A percentile compares a stretch with the other conserved stretches of the same genome.
Evolutionary conservation across 2,888 invertebrate species (phyloP).

Genomic region (Drosophila barbarae): DNA sequence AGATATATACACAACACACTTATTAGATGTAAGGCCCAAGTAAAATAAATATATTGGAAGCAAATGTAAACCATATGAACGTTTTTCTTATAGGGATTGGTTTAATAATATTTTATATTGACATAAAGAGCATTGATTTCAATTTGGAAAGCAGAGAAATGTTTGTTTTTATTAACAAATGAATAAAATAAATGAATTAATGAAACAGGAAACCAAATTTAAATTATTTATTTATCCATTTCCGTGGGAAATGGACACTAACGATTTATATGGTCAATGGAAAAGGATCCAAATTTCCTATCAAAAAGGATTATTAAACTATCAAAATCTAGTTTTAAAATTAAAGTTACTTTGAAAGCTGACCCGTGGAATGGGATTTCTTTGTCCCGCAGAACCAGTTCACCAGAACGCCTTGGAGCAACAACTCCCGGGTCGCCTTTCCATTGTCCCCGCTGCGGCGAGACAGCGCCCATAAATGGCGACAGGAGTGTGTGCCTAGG

Average conservation of each 20-base stretch:
- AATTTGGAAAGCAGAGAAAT: too few relatives aligned
- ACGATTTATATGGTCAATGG: not conserved
- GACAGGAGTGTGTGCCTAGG: conserved; percentile 4
- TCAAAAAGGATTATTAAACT: not conserved
- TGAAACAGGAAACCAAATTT: too few relatives aligned
- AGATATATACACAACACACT: conserved; percentile 10
- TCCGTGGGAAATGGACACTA: too few relatives aligned
- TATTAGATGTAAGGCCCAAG: not conserved
- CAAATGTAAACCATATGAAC: not conserved
- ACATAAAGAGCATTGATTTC: too few relatives aligned
- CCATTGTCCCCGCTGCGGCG: conserved; percentile 15
- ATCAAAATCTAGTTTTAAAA: conserved; percentile 4
- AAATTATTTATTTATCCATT: too few relatives aligned
- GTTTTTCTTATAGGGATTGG: not conserved
- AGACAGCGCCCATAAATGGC: conserved; percentile 27
- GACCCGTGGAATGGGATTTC: not conserved
- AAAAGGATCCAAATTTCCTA: not conserved
- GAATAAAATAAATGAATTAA: too few relatives aligned
- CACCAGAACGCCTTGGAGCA: conserved; percentile 2
- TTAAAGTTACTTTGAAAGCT: not conserved
- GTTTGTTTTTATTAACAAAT: too few relatives aligned
- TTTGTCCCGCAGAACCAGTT: conserved; percentile 10
- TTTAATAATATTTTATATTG: not conserved
- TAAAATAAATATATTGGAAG: conserved; percentile 13
- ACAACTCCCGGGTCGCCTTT: not conserved